These are phyloP conservation scores for Campoletis raptor DNA, from an alignment of 2,888 invertebrate genomes.

Conservation along the genomic window DNA sequence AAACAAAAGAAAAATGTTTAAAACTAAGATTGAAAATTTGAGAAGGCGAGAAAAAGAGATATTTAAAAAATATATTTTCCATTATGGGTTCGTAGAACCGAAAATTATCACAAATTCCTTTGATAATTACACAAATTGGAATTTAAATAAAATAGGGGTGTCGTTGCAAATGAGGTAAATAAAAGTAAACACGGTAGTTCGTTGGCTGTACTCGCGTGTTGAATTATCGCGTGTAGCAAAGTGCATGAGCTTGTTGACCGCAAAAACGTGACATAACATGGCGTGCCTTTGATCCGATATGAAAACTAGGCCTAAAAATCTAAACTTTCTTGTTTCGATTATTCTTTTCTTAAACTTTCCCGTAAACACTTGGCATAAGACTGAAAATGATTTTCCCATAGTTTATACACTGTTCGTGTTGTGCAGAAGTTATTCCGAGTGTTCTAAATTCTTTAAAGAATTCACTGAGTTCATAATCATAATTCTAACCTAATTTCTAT, in stretches of 20 bases:
- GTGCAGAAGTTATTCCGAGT: not conserved
- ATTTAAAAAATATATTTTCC: no score
- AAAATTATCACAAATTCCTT: no score
- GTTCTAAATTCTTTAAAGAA: not conserved
- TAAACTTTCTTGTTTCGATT: conserved; percentile 34
- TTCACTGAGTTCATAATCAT: not conserved
- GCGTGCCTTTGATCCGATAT: conserved; percentile 56
- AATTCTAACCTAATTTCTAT: not conserved
- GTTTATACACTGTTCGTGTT: not conserved
- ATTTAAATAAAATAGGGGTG: not conserved
- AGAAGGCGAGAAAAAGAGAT: no score
- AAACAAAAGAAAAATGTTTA: no score
- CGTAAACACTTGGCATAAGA: not conserved
- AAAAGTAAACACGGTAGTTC: conserved; percentile 58
- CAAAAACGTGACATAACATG: conserved; percentile 49
- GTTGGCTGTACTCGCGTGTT: conserved; percentile 64
- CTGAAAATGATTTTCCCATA: not conserved
- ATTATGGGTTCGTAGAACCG: no score
- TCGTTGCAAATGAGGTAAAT: conserved; percentile 42
- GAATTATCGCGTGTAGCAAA: conserved; percentile 48
- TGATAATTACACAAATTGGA: not conserved
- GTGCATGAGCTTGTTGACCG: conserved; percentile 56
- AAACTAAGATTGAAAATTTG: not conserved
- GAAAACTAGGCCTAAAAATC: conserved; percentile 60
- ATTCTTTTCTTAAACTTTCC: not conserved